Conservation (phyloP, 2,888 invertebrate genomes). For the Patella ulyssiponensis region DNA sequence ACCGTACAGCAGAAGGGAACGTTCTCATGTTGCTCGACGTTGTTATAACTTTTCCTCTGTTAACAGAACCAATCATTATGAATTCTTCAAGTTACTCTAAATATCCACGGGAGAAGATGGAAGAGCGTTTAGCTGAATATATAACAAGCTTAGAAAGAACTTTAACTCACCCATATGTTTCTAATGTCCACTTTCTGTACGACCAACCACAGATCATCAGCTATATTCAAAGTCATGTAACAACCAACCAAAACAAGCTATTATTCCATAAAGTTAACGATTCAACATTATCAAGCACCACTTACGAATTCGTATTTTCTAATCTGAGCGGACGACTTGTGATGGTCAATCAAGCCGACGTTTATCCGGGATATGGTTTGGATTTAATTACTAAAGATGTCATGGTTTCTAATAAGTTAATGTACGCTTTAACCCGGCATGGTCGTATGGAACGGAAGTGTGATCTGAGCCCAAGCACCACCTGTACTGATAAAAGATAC, state of each 20-base stretch:
- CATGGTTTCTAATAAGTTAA: constrained; percentile 2
- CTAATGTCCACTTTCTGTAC: constrained; percentile 16
- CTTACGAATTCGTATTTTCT: constrained; percentile 18
- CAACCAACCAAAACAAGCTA: no score
- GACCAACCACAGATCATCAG: constrained; percentile 4
- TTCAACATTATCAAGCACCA: background rate
- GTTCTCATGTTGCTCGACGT: no score
- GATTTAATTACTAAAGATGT: constrained; percentile 4
- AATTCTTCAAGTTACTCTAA: no score
- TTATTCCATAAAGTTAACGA: constrained; percentile 14
- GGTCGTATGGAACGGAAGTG: constrained; percentile 15
- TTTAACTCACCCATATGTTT: constrained; percentile 14
- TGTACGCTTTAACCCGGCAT: constrained; percentile 24
- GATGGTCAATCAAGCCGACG: constrained; percentile 24
- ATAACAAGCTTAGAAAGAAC: constrained; percentile 10
- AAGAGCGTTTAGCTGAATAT: constrained; percentile 16
- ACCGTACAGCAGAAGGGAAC: no score
- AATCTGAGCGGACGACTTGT: constrained; percentile 18
- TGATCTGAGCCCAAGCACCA: constrained; percentile 17
- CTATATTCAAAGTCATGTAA: background rate
- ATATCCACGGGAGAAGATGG: no score
- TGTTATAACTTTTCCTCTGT: no score
- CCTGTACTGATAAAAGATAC: background rate
- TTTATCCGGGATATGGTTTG: constrained; percentile 20
- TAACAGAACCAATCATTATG: no score